Evolutionary conservation across 2,113 vertebrate genomes (phyloP).

Genomic region (Gyps fulvus): DNA sequence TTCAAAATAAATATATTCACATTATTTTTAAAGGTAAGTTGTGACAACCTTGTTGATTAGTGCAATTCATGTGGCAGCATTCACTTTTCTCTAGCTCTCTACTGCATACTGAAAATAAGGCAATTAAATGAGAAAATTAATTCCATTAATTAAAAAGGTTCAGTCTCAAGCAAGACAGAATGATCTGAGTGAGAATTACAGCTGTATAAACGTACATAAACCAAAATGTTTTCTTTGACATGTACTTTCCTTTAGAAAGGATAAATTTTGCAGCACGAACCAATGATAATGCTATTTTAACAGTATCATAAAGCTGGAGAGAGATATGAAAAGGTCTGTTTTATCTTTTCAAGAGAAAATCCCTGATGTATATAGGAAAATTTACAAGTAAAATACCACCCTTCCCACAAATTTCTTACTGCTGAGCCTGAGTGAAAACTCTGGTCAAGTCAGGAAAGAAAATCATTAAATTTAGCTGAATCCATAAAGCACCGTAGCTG

Average conservation of each 20-base stretch:
- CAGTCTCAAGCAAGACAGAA: slow-evolving; percentile 41
- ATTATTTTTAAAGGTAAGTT: slow-evolving; percentile 64
- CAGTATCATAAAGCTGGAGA: background rate
- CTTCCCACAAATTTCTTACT: slow-evolving; percentile 19
- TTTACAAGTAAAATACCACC: background rate
- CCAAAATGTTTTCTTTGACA: slow-evolving; percentile 6
- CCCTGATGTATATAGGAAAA: background rate
- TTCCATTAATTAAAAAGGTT: slow-evolving; percentile 65
- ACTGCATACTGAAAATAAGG: slow-evolving; percentile 57
- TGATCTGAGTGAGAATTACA: slow-evolving; percentile 20
- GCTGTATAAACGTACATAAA: slow-evolving; percentile 34
- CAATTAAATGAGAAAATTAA: slow-evolving; percentile 66
- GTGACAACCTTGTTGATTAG: slow-evolving; percentile 64
- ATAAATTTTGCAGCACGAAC: background rate
- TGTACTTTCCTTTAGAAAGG: slow-evolving; percentile 26
- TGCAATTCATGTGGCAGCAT: slow-evolving; percentile 56
- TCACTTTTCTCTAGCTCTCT: slow-evolving; percentile 25
- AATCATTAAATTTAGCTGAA: slow-evolving; percentile 23
- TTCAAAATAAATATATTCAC: slow-evolving; percentile 43
- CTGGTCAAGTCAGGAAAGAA: background rate
- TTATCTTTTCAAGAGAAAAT: slow-evolving; percentile 12
- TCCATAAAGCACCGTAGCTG: background rate
- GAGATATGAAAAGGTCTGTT: background rate
- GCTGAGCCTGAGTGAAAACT: background rate
- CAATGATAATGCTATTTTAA: background rate